Conservation (phyloP, 1,140 invertebrate genomes). For the Lasaia peninsularis region DNA sequence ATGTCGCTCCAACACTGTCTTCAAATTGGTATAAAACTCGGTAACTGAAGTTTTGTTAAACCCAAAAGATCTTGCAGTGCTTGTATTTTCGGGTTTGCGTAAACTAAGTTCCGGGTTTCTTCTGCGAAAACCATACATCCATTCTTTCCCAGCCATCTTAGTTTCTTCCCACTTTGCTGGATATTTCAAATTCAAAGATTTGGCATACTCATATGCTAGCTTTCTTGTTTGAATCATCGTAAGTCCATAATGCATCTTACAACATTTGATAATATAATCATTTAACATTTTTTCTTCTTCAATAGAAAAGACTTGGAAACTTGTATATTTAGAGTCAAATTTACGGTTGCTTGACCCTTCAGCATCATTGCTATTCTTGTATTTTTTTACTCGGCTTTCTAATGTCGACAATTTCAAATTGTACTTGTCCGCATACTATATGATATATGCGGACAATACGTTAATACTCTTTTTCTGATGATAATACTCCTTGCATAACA, state of each 20-base stretch:
- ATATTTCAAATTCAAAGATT: conserved; percentile 30
- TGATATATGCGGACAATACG: no score
- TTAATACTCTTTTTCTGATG: not conserved
- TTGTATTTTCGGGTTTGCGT: conserved; percentile 56
- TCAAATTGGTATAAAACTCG: conserved; percentile 31
- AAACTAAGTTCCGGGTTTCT: conserved; percentile 34
- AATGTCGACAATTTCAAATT: conserved; percentile 1
- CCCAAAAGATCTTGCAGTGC: conserved; percentile 39
- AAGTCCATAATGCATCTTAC: conserved; percentile 9
- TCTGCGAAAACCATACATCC: conserved; percentile 15
- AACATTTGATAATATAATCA: conserved; percentile 8
- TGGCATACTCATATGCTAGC: conserved; percentile 3
- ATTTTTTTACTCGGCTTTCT: conserved; percentile 4
- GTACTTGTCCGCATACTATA: not conserved
- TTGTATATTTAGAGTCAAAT: no score
- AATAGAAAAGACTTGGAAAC: not conserved
- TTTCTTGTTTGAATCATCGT: not conserved
- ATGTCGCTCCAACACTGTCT: conserved; percentile 25
- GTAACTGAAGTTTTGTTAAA: not conserved
- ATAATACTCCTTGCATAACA: not conserved
- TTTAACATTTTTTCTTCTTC: not conserved
- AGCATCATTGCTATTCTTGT: not conserved
- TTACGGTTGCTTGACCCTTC: not conserved
- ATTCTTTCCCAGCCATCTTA: conserved; percentile 26
- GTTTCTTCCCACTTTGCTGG: conserved; percentile 26